Conservation (phyloP, 1,140 invertebrate genomes). For the Drosophila kikkawai region DNA sequence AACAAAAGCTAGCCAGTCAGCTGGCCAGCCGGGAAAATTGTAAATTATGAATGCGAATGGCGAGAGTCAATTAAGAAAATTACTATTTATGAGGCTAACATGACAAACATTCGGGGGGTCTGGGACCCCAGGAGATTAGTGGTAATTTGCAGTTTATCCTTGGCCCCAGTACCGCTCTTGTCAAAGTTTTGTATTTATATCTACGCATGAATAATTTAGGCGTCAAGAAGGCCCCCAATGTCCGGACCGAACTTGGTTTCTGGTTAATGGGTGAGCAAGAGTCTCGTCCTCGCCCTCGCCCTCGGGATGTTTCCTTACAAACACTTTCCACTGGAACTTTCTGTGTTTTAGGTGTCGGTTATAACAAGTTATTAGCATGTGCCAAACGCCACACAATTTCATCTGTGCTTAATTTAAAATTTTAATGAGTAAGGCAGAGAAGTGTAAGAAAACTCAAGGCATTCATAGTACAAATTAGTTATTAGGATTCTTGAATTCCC, state of each 20-base stretch:
- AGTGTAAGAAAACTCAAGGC: background rate
- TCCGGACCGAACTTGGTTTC: constrained; percentile 52
- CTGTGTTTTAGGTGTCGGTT: constrained; percentile 44
- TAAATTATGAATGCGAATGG: constrained; percentile 63
- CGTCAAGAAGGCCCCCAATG: constrained; percentile 44
- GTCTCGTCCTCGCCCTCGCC: background rate
- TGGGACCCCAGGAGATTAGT: constrained; percentile 61
- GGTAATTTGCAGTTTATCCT: constrained; percentile 61
- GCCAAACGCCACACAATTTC: constrained; percentile 24
- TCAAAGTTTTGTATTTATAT: constrained; percentile 76
- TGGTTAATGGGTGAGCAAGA: constrained; percentile 39
- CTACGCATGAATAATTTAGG: constrained; percentile 79
- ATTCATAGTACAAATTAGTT: background rate
- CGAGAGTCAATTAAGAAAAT: constrained; percentile 76
- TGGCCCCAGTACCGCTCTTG: constrained; percentile 19
- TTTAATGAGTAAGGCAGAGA: constrained; percentile 17
- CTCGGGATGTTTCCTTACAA: background rate
- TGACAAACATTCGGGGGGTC: constrained; percentile 9
- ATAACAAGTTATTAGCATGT: constrained; percentile 59
- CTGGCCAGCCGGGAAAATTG: constrained; percentile 9
- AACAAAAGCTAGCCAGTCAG: constrained; percentile 44
- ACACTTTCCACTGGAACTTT: constrained; percentile 8
- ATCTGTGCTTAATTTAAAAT: constrained; percentile 17
- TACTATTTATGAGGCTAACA: constrained; percentile 77
- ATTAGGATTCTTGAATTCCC: background rate